phyloP scores from a whole-genome alignment of 2,113 vertebrate genomes.

The Hydrochoerus hydrochaeris region DNA sequence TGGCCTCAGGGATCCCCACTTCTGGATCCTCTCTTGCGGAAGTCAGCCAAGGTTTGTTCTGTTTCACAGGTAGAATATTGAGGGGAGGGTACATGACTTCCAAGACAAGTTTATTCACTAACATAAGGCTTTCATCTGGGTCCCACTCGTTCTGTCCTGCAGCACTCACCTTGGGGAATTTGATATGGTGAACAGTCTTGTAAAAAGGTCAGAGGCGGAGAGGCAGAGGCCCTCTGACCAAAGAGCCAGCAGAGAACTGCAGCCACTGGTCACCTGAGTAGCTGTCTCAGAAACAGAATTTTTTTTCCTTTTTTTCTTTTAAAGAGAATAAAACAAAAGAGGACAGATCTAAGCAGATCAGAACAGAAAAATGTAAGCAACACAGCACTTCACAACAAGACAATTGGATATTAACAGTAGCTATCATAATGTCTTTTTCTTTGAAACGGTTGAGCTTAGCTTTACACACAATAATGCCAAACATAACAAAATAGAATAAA shows the following conservation, averaged over 20 bases:
- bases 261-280: not conserved
- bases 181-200: not conserved
- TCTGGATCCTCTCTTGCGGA: not conserved
- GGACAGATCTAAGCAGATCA: too few relatives aligned
- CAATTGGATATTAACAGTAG: too few relatives aligned
- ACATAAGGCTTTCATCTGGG: not conserved
- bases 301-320: too few relatives aligned
- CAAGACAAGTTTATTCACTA: not conserved
- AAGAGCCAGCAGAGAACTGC: not conserved
- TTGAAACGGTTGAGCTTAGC: too few relatives aligned
- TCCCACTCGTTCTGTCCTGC: not conserved
- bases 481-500: too few relatives aligned
- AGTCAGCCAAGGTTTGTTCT: not conserved
- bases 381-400: too few relatives aligned
- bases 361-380: too few relatives aligned
- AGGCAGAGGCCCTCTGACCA: not conserved
- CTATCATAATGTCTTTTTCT: too few relatives aligned
- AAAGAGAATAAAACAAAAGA: too few relatives aligned
- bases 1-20: not conserved
- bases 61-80: not conserved
- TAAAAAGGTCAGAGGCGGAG: not conserved
- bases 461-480: too few relatives aligned
- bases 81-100: not conserved
- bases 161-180: not conserved
- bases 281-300: not conserved